Conservation (phyloP, 2,113 vertebrate species). For the Benitochromis conjunctus region DNA sequence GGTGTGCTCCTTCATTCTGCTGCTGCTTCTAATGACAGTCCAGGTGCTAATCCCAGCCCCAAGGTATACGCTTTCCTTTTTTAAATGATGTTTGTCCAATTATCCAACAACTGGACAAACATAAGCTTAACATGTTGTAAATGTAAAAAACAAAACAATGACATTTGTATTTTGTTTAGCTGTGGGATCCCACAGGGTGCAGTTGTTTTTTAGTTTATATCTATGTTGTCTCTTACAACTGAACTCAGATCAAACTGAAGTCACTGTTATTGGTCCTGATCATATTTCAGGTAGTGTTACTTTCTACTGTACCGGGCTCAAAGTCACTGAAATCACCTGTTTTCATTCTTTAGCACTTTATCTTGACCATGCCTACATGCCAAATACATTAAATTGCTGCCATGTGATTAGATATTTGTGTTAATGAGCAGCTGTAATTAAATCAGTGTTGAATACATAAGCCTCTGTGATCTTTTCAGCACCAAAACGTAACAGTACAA, state of each 20-base stretch:
- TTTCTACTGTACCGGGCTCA: neutral
- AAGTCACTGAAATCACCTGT: neutral
- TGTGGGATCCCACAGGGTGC: too few species aligned
- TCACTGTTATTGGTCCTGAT: neutral
- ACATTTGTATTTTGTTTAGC: neutral
- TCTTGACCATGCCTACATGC: neutral
- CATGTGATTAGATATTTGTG: neutral
- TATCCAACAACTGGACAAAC: neutral
- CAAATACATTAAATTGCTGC: neutral
- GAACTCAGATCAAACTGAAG: neutral
- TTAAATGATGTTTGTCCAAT: neutral
- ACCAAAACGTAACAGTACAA: neutral
- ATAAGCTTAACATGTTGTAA: neutral
- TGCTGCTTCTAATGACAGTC: constrained; percentile 85
- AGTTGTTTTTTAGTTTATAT: too few species aligned
- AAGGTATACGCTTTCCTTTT: neutral
- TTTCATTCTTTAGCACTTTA: neutral
- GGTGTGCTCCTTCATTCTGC: constrained; percentile 88
- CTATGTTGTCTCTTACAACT: too few species aligned
- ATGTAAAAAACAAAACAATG: neutral
- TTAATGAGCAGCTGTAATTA: neutral
- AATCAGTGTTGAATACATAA: neutral
- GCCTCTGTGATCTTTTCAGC: neutral
- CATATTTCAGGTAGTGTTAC: neutral
- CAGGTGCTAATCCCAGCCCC: constrained; percentile 85